phyloP scores from a whole-genome alignment of 2,888 invertebrate species.

The Ennomos fuscantarius region DNA sequence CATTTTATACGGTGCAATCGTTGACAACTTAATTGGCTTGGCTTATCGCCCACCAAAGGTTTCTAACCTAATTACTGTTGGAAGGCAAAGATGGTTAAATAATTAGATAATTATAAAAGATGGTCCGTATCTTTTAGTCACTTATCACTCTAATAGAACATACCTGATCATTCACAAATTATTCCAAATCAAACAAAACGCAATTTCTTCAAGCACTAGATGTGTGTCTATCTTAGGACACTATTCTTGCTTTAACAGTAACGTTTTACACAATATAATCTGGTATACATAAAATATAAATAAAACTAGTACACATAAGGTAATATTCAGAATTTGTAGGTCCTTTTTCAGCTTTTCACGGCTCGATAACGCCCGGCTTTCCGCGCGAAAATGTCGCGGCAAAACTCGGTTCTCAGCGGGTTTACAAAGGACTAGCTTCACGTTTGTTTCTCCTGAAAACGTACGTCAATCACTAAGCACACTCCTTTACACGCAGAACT shows the following conservation, averaged over 20 bases:
- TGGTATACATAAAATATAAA: conserved; percentile 54
- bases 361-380: conserved; percentile 85
- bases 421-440: conserved; percentile 73
- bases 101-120: conserved; percentile 38
- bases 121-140: conserved; percentile 47
- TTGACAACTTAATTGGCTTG: conserved; percentile 72
- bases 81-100: conserved; percentile 47
- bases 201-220: conserved; percentile 52
- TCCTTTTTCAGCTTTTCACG: conserved; percentile 79
- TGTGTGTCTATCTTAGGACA: conserved; percentile 41
- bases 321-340: conserved; percentile 58
- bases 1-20: conserved; percentile 53
- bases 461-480: conserved; percentile 59
- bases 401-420: conserved; percentile 70
- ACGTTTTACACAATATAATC: conserved; percentile 50
- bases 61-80: conserved; percentile 77
- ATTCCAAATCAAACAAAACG: conserved; percentile 67
- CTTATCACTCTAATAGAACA: conserved; percentile 51
- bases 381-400: conserved; percentile 86
- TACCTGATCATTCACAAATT: conserved; percentile 83
- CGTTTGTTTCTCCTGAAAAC: conserved; percentile 81
- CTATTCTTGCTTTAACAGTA: conserved; percentile 49
- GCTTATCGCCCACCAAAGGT: conserved; percentile 79
- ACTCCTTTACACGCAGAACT: conserved; percentile 55
- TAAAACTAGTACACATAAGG: conserved; percentile 51